phyloP scores from a whole-genome alignment of 2,888 invertebrate species.

The Steinernema scapterisci region DNA sequence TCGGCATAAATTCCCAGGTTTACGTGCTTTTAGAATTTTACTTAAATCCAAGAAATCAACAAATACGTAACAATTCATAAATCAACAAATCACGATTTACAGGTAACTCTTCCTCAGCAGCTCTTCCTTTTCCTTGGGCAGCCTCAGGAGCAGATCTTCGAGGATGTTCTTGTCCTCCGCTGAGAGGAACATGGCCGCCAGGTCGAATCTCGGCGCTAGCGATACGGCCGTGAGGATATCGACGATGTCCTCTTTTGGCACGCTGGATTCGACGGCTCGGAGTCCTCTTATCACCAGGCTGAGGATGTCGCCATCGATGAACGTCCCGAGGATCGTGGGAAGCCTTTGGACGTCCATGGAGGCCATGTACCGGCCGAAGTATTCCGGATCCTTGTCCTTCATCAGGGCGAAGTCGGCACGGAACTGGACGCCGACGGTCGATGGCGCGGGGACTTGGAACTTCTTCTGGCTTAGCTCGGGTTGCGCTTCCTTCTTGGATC shows the following conservation, averaged over 20 bases:
- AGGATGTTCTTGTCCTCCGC: not conserved
- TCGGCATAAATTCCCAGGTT: not conserved
- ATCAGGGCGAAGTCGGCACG: not conserved
- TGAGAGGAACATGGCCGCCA: slow-evolving; percentile 2
- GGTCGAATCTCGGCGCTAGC: not conserved
- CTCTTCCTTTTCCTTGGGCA: not conserved
- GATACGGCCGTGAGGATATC: not conserved
- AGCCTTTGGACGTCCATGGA: not conserved
- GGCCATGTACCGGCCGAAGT: not conserved
- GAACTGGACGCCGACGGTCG: not conserved
- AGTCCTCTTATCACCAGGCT: not conserved
- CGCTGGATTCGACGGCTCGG: not conserved
- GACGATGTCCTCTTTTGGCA: not conserved
- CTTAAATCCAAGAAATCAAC: not conserved
- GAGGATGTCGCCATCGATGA: slow-evolving; percentile 7
- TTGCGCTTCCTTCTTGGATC: not conserved
- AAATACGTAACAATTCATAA: not conserved
- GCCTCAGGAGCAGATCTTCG: not conserved
- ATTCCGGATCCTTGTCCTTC: slow-evolving; percentile 1
- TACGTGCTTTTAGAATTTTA: not conserved
- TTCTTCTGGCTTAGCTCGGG: not conserved
- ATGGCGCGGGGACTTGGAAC: not conserved
- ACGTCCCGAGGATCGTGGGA: not conserved
- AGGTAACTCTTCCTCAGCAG: not conserved
- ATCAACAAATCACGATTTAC: not conserved